Evolutionary conservation across 1,140 invertebrate species (phyloP).

Genomic region (Musca domestica): DNA sequence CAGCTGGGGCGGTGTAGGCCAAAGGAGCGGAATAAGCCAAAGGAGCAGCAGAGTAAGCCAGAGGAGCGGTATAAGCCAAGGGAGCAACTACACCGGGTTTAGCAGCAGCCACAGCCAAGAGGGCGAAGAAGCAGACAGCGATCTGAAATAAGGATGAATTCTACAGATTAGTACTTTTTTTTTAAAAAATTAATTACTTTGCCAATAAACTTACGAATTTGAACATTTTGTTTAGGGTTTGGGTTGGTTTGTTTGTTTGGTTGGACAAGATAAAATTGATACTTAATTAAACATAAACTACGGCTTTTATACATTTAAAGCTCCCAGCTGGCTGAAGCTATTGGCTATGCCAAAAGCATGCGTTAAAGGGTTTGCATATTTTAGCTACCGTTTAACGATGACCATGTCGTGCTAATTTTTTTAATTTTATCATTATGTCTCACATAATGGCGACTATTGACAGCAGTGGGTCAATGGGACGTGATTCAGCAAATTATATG

Average conservation of each 20-base stretch:
- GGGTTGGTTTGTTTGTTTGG: background rate
- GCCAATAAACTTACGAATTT: slow-evolving; percentile 8
- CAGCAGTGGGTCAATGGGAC: too few species aligned
- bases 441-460: too few species aligned
- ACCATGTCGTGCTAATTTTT: too few species aligned
- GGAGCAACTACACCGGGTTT: slow-evolving; percentile 43
- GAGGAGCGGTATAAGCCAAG: slow-evolving; percentile 35
- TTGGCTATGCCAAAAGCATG: too few species aligned
- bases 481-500: too few species aligned
- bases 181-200: too few species aligned
- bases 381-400: too few species aligned
- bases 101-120: slow-evolving; percentile 44
- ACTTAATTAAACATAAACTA: background rate
- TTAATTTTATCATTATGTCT: too few species aligned
- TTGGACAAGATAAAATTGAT: background rate
- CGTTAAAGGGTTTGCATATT: too few species aligned
- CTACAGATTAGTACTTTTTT: slow-evolving; percentile 24
- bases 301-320: background rate
- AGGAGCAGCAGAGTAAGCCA: slow-evolving; percentile 45
- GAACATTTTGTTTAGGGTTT: background rate
- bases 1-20: slow-evolving; percentile 43
- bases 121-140: slow-evolving; percentile 48
- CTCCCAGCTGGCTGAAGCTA: too few species aligned
- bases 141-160: slow-evolving; percentile 36
- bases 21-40: slow-evolving; percentile 35